Evolutionary conservation across 2,888 invertebrate genomes (phyloP).

Genomic region (Macroteleia sp.): DNA sequence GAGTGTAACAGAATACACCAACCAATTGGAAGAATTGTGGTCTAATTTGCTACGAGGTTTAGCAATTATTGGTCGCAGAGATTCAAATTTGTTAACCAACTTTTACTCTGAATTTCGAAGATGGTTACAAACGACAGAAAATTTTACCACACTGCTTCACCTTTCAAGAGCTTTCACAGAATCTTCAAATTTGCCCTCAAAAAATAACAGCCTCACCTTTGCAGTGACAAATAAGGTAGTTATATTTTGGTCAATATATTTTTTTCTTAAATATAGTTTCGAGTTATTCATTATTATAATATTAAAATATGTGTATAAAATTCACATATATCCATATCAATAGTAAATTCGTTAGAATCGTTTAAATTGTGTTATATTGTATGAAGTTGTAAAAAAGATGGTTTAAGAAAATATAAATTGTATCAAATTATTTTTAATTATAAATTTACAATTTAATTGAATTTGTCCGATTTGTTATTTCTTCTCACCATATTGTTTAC

Average conservation of each 20-base stretch:
- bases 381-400: too few species aligned
- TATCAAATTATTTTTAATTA: too few species aligned
- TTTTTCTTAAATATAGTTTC: too few species aligned
- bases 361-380: neutral
- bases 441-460: too few species aligned
- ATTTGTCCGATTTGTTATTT: too few species aligned
- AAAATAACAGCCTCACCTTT: conserved; percentile 82
- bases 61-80: conserved; percentile 86
- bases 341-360: too few species aligned
- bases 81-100: conserved; percentile 85
- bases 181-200: conserved; percentile 73
- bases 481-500: too few species aligned
- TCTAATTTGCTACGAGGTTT: conserved; percentile 86
- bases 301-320: too few species aligned
- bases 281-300: too few species aligned
- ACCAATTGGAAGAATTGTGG: conserved; percentile 86
- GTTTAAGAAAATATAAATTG: too few species aligned
- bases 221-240: conserved; percentile 85
- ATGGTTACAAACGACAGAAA: conserved; percentile 82
- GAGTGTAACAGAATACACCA: conserved; percentile 84
- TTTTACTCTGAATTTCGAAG: conserved; percentile 86
- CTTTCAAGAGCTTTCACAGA: conserved; percentile 77
- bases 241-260: too few species aligned
- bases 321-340: too few species aligned
- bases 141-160: conserved; percentile 71